These are phyloP conservation scores for Lipophrys pholis DNA, from an alignment of 2,113 vertebrate genomes.

Conservation along the genomic window DNA sequence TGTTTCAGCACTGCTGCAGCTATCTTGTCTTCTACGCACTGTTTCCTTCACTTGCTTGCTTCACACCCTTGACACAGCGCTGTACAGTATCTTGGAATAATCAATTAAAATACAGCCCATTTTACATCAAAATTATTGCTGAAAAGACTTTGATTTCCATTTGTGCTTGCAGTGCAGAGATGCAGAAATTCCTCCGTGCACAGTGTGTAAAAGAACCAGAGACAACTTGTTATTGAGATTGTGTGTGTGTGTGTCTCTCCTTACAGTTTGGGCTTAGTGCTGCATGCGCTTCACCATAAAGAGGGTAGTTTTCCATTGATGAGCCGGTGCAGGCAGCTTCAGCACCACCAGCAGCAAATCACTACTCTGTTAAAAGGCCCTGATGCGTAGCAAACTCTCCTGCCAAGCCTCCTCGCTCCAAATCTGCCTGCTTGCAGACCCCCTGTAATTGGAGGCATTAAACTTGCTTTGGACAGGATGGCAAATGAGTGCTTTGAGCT, in stretches of 20 bases:
- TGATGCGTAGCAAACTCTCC: conserved; percentile 80
- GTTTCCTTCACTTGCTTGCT: conserved; percentile 40
- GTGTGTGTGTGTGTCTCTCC: conserved; percentile 53
- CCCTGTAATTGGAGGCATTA: conserved; percentile 85
- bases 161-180: conserved; percentile 67
- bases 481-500: conserved; percentile 78
- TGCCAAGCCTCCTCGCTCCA: conserved; percentile 79
- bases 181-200: conserved; percentile 63
- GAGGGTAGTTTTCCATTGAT: conserved; percentile 81
- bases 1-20: conserved; percentile 28
- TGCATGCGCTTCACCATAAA: conserved; percentile 68
- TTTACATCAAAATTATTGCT: conserved; percentile 65
- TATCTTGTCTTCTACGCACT: conserved; percentile 8
- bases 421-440: conserved; percentile 81
- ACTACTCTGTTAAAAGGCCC: conserved; percentile 82
- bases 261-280: conserved; percentile 70
- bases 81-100: conserved; percentile 27
- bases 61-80: conserved; percentile 28
- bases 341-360: conserved; percentile 79
- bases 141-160: conserved; percentile 76
- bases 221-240: conserved; percentile 54
- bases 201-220: conserved; percentile 30
- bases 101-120: conserved; percentile 65
- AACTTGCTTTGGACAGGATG: conserved; percentile 83
- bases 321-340: conserved; percentile 73